phyloP scores from a whole-genome alignment of 2,888 invertebrate species.

The Xylophagus ater region DNA sequence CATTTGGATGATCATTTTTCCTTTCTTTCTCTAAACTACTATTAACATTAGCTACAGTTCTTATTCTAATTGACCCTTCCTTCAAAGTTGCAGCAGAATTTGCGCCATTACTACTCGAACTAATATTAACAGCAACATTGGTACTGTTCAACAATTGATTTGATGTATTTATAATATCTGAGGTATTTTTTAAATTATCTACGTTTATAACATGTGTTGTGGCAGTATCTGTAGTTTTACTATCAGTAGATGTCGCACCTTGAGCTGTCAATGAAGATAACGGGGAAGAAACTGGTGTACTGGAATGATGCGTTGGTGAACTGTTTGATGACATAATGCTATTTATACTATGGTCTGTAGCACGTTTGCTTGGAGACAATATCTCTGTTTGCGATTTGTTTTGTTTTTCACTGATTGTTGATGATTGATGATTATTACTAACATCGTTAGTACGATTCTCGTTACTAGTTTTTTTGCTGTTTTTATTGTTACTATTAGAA shows the following conservation, averaged over 20 bases:
- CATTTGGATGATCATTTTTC: slow-evolving; percentile 3
- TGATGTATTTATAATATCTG: slow-evolving; percentile 34
- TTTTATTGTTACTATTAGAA: too few species aligned
- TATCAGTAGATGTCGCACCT: slow-evolving; percentile 14
- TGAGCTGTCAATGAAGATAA: slow-evolving; percentile 18
- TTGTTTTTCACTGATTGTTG: slow-evolving; percentile 13
- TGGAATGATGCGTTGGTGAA: slow-evolving; percentile 16
- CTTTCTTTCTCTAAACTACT: slow-evolving; percentile 10
- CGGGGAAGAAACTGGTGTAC: background rate
- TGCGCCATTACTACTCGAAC: background rate
- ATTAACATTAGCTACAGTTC: slow-evolving; percentile 17
- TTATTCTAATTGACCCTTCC: slow-evolving; percentile 15
- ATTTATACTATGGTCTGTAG: slow-evolving; percentile 33
- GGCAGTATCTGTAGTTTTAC: slow-evolving; percentile 15
- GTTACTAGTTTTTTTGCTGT: slow-evolving; percentile 7
- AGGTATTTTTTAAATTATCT: slow-evolving; percentile 33
- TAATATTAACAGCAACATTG: background rate
- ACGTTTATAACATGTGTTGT: slow-evolving; percentile 33
- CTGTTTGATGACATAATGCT: slow-evolving; percentile 26
- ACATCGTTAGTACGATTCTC: too few species aligned
- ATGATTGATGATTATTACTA: slow-evolving; percentile 11
- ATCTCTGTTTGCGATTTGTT: slow-evolving; percentile 19
- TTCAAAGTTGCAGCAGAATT: too few species aligned
- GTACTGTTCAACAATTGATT: slow-evolving; percentile 27
- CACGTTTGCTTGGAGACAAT: slow-evolving; percentile 26